A percentile compares a stretch with the other conserved stretches of the same genome.
phyloP scores from a whole-genome alignment of 2,888 invertebrate species.

The Synanthedon myopaeformis region DNA sequence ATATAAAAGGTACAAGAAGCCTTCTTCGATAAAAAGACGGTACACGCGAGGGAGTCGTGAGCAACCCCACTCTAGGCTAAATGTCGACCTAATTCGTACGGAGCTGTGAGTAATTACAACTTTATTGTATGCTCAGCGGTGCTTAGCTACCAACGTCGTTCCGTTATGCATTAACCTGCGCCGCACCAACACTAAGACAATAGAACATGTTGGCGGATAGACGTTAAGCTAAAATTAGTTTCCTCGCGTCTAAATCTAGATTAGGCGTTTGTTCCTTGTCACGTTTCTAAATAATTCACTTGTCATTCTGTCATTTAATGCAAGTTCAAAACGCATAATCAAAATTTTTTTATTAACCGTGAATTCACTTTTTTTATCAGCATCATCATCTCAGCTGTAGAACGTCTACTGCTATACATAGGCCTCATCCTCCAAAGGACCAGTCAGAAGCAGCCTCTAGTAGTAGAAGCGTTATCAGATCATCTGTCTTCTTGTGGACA shows the following conservation, averaged over 20 bases:
- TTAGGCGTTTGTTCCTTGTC: background rate
- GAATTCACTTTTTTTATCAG: too few relatives aligned
- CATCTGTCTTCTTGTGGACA: too few relatives aligned
- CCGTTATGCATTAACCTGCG: constrained; percentile 4
- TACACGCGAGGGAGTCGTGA: background rate
- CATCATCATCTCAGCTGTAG: too few relatives aligned
- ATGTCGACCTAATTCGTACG: constrained; percentile 13
- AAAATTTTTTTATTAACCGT: too few relatives aligned
- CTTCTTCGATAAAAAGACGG: background rate
- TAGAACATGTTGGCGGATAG: background rate
- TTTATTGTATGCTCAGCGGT: constrained; percentile 19
- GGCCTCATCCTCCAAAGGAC: too few relatives aligned
- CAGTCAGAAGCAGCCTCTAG: too few relatives aligned
- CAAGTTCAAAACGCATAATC: too few relatives aligned
- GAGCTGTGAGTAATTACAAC: constrained; percentile 23
- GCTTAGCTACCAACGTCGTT: background rate
- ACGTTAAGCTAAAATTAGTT: constrained; percentile 9
- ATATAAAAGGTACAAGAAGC: constrained; percentile 2
- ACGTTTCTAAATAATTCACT: background rate
- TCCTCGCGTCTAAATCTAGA: constrained; percentile 2
- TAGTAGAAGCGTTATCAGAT: too few relatives aligned
- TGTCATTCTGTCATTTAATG: too few relatives aligned
- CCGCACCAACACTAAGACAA: background rate
- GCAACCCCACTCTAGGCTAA: background rate
- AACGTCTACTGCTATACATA: too few relatives aligned